Evolutionary conservation across 1,140 invertebrate genomes (phyloP).

Genomic region (Pseudomyrmex gracilis): DNA sequence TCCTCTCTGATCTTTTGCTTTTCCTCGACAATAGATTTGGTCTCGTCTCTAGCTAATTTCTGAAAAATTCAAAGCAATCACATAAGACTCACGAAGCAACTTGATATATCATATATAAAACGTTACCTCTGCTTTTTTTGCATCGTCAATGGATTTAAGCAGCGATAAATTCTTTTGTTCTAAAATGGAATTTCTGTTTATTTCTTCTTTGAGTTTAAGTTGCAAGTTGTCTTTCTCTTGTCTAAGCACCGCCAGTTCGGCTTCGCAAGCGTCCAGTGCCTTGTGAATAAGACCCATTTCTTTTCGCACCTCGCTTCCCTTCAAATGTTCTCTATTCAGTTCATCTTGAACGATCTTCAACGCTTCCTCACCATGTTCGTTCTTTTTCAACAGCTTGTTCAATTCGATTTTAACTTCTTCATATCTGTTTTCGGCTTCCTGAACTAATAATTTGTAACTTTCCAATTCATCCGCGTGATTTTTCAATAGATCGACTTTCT

Average conservation of each 20-base stretch:
- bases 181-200: slow-evolving; percentile 82
- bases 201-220: slow-evolving; percentile 86
- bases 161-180: slow-evolving; percentile 85
- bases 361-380: slow-evolving; percentile 76
- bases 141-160: slow-evolving; percentile 83
- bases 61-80: slow-evolving; percentile 69
- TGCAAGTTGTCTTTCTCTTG: slow-evolving; percentile 86
- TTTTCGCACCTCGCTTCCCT: slow-evolving; percentile 78
- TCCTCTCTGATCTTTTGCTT: slow-evolving; percentile 89
- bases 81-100: neutral
- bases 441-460: slow-evolving; percentile 80
- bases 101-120: slow-evolving; percentile 2
- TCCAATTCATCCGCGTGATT: slow-evolving; percentile 81
- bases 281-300: slow-evolving; percentile 85
- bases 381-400: slow-evolving; percentile 79
- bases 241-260: slow-evolving; percentile 85
- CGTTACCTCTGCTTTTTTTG: slow-evolving; percentile 85
- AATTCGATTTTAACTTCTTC: slow-evolving; percentile 79
- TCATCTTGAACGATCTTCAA: slow-evolving; percentile 79
- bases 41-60: slow-evolving; percentile 87
- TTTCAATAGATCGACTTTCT: slow-evolving; percentile 84
- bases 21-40: slow-evolving; percentile 85
- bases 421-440: slow-evolving; percentile 79
- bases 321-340: slow-evolving; percentile 80
- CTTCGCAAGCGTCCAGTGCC: slow-evolving; percentile 86